A percentile compares a stretch with the other conserved stretches of the same genome.
Conservation (phyloP, 2,113 vertebrate genomes). For the Pao palembangensis region DNA sequence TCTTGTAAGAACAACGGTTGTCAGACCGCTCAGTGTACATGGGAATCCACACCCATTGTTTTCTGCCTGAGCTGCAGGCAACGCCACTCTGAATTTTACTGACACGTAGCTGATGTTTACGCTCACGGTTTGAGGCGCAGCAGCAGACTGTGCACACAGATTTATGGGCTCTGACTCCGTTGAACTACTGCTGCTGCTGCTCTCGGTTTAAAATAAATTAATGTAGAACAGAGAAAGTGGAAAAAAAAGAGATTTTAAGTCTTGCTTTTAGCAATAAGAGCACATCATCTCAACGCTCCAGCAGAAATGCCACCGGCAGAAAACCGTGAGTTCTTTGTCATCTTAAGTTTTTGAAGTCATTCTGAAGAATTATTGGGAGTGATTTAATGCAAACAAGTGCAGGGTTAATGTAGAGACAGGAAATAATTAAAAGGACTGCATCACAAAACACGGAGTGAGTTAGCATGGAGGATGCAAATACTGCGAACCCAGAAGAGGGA, state of each 20-base stretch:
- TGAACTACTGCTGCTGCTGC: neutral
- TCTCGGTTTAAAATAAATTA: neutral
- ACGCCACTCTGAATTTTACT: slow-evolving; percentile 15
- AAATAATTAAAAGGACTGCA: slow-evolving; percentile 4
- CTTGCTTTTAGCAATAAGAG: too few species aligned
- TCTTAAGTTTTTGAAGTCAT: neutral
- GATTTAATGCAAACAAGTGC: slow-evolving; percentile 8
- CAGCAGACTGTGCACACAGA: neutral
- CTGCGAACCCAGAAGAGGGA: slow-evolving; percentile 9
- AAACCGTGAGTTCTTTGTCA: neutral
- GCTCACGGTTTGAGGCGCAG: slow-evolving; percentile 8
- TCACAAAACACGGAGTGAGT: slow-evolving; percentile 1
- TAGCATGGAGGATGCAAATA: slow-evolving; percentile 9
- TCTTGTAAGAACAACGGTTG: neutral
- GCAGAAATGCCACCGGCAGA: too few species aligned
- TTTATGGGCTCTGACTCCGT: neutral
- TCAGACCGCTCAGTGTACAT: slow-evolving; percentile 12
- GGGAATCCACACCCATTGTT: slow-evolving; percentile 11
- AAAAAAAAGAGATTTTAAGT: too few species aligned
- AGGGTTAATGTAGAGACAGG: slow-evolving; percentile 14
- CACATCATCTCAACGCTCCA: too few species aligned
- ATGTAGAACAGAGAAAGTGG: too few species aligned
- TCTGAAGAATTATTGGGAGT: neutral
- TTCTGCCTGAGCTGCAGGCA: slow-evolving; percentile 11
- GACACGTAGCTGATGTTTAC: slow-evolving; percentile 7